phyloP scores from a whole-genome alignment of 2,888 invertebrate genomes.

The Deroplatys truncata region DNA sequence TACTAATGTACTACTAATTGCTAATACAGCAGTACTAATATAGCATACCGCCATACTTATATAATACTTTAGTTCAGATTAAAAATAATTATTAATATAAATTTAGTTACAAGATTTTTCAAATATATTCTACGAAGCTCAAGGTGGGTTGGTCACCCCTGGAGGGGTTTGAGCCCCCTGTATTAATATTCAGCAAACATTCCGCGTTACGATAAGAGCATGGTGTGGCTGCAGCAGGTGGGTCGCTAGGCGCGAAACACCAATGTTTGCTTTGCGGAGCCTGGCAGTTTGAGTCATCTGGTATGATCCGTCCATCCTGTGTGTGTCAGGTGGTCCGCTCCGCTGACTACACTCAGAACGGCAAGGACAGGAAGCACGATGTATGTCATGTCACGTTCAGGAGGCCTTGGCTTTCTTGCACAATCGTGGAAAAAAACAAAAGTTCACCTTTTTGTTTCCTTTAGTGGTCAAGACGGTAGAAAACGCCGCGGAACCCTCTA shows the following conservation, averaged over 20 bases:
- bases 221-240: not conserved
- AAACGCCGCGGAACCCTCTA: not conserved
- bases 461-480: not conserved
- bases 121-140: too few relatives aligned
- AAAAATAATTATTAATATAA: too few relatives aligned
- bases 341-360: not conserved
- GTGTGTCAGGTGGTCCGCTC: not conserved
- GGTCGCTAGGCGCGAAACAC: not conserved
- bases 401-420: not conserved
- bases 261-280: not conserved
- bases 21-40: too few relatives aligned
- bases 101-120: too few relatives aligned
- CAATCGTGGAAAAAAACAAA: not conserved
- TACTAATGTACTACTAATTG: too few relatives aligned
- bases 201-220: not conserved
- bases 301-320: constrained; percentile 13
- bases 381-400: not conserved
- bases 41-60: too few relatives aligned
- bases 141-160: too few relatives aligned
- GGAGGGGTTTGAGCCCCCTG: too few relatives aligned
- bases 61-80: too few relatives aligned
- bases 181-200: not conserved
- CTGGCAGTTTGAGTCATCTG: constrained; percentile 1
- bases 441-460: not conserved
- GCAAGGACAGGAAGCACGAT: not conserved